Base-by-base conservation (phyloP, 2,888 invertebrate genomes). In the Gastracanthus pulcherrimus region DNA sequence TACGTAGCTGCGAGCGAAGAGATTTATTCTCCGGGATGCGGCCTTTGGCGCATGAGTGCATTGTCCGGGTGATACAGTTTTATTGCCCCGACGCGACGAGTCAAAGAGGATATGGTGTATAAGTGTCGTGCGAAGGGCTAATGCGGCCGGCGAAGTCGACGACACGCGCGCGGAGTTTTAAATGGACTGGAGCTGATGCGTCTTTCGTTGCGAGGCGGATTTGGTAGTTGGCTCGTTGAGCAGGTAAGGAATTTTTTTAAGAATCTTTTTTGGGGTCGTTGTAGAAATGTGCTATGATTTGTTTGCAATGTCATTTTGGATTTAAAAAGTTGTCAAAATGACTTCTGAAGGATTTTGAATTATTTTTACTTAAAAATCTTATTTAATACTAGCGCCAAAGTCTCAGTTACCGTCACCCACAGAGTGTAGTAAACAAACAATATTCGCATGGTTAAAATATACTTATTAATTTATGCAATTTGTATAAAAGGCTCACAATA, bases 81-180 rank as follows among this genome's bases (percentile, higher is more conserved):
- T 62, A 70, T 41, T 67, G 45, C 76, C 29, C n/a, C 26, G 51
- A 16, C 26, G 36, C 16, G 7, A 76, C 55, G 11, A 55, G 55
- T 55, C 55, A 60, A 69, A 70, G 51, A 38, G 38, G 51, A n/a
- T n/a, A n/a, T n/a, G n/a, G n/a, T n/a, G n/a, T n/a, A n/a, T n/a
- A 66, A 66, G 67, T 26, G 36, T 60, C 55, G 55, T 29, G 19
- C n/a, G n/a, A n/a, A 23, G 51, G 55, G 41, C 75, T 82, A 83
- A 83, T 82, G 80, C 82, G 76, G 34, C 3, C 58, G 67, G 31
- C 67, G n/a, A 66, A 34, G 48, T 55, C 41, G 31, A 34, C 9
- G 51, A 84, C 86, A 86, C 86, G 85, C 82, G 85, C 84, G 41
- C 58, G 31, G 23, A 26, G 34, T 83, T 82, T 80, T 82, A 34